phyloP scores from a whole-genome alignment of 1,140 invertebrate genomes.

The Psix sp. region DNA sequence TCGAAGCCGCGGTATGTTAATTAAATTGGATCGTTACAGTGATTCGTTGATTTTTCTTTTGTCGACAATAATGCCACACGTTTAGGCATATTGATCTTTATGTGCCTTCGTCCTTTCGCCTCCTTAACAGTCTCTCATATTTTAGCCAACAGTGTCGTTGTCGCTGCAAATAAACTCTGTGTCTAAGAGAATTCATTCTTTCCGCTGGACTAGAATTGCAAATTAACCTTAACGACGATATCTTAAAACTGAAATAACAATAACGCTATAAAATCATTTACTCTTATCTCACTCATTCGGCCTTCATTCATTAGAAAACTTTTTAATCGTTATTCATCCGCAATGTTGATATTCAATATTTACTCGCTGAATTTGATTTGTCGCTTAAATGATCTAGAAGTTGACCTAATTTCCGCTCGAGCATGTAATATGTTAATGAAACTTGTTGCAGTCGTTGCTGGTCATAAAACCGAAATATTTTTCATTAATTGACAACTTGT shows the following conservation, averaged over 20 bases:
- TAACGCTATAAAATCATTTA: too few relatives aligned
- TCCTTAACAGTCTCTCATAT: constrained; percentile 33
- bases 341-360: constrained; percentile 1
- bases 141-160: constrained; percentile 36
- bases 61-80: constrained; percentile 35
- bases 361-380: not conserved
- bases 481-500: constrained; percentile 1
- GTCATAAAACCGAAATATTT: constrained; percentile 6
- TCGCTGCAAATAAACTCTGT: constrained; percentile 46
- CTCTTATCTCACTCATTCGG: too few relatives aligned
- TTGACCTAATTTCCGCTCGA: constrained; percentile 1
- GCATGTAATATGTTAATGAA: constrained; percentile 7
- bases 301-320: too few relatives aligned
- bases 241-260: constrained; percentile 35
- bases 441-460: constrained; percentile 16
- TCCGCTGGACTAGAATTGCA: constrained; percentile 42
- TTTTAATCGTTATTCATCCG: too few relatives aligned
- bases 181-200: constrained; percentile 47
- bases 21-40: constrained; percentile 45
- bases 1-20: constrained; percentile 45
- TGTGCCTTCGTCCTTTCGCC: constrained; percentile 30
- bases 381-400: not conserved
- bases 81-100: constrained; percentile 40
- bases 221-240: constrained; percentile 36
- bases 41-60: constrained; percentile 44